These are phyloP conservation scores for Pristionchus pacificus DNA, from an alignment of 1,140 invertebrate species.

Conservation along the genomic window DNA sequence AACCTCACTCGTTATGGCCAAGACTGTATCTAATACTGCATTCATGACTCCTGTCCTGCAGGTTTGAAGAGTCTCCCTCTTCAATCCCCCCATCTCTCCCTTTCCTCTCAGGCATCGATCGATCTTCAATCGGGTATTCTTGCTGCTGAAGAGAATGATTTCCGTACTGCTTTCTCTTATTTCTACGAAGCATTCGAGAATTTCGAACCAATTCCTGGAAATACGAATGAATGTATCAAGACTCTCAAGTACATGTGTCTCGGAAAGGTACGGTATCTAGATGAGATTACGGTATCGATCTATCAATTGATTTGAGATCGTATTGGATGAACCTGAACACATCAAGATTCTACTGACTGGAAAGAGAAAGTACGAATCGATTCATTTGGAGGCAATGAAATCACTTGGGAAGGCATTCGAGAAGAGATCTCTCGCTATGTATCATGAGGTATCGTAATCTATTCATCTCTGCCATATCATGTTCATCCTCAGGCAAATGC, in stretches of 20 bases:
- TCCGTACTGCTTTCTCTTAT: not conserved
- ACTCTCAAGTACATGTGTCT: not conserved
- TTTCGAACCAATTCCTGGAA: not conserved
- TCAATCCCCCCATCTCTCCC: no score
- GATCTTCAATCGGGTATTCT: not conserved
- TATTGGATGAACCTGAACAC: not conserved
- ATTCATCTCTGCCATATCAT: not conserved
- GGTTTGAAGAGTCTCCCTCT: no score
- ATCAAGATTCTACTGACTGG: not conserved
- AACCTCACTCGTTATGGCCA: not conserved
- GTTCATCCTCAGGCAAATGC: not conserved
- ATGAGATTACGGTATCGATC: not conserved
- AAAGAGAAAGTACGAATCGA: not conserved
- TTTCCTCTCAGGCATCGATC: not conserved
- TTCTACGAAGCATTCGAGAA: not conserved
- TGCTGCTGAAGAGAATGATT: not conserved
- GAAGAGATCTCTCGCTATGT: not conserved
- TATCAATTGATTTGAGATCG: not conserved
- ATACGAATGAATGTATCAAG: not conserved
- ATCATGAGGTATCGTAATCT: not conserved
- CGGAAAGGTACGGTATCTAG: not conserved
- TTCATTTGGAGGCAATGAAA: not conserved
- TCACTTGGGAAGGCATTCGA: not conserved
- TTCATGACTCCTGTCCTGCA: not conserved
- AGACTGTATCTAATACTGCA: not conserved